Base-by-base conservation (phyloP, 2,888 invertebrate species). In the Oligia strigilis region DNA sequence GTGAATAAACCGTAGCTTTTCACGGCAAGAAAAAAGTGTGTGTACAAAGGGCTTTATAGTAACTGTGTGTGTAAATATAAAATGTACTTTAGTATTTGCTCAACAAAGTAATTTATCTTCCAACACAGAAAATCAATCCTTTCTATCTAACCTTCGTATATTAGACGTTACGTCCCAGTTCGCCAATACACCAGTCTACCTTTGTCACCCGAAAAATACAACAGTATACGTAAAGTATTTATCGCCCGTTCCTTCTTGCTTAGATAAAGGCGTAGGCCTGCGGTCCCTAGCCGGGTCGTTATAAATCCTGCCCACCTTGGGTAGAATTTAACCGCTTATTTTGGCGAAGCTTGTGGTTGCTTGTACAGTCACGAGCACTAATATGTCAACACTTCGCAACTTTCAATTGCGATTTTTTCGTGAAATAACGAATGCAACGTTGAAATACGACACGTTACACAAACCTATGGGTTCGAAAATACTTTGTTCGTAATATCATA, bases 251-350 rank as follows among this genome's bases (percentile, higher is more conserved):
- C 74, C 87, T 77, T 70, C 74, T 88, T 64, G 70, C 84, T 86
- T 89, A 88, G 73, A 76, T 86, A 75, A 75, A 80, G 67, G 73
- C 46, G n/a, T 72, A 80, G 73, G 76, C 69, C 65, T 81, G 81
- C 55, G 86, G 89, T 83, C 88, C 79, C 80, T 19, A 13, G 72
- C 36, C 77, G 83, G 76, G 19, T 76, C 78, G 88, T 81, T 87
- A 81, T 89, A 88, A 88, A 88, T 86, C 81, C 80, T 67, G 52
- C 66, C 77, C 77, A 80, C 86, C 82, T 82, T 62, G 76, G 78
- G 78, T 75, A 69, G 77, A 88, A 88, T 89, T 88, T 84, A 86
- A 79, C 86, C 75, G 76, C 78, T 75, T 80, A 83, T 89, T 88
- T 78, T 46, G 75, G 67, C 62, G 29, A 74, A 77, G 66, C 67